These are phyloP conservation scores for Carettochelys insculpta DNA, from an alignment of 2,113 vertebrate species.

Conservation along the genomic window DNA sequence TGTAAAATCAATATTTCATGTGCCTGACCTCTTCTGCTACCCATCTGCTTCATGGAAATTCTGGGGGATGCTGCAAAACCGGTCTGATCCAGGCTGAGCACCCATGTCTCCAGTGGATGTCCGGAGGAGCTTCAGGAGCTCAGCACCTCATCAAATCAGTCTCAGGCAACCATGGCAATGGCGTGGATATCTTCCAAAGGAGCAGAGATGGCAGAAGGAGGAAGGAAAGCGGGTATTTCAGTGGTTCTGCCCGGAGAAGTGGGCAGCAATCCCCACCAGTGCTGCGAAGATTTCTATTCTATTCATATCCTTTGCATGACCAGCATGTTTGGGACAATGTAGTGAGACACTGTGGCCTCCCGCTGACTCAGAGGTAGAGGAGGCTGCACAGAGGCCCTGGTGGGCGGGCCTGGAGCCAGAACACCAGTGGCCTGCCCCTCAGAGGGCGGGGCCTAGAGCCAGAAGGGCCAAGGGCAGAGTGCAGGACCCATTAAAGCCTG, in stretches of 20 bases:
- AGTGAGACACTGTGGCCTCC: too few species aligned
- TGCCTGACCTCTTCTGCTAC: neutral
- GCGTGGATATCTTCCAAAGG: neutral
- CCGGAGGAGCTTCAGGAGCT: neutral
- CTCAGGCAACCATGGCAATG: neutral
- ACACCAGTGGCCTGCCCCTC: too few species aligned
- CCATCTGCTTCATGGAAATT: neutral
- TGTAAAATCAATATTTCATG: neutral
- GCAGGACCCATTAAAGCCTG: too few species aligned
- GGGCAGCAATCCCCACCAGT: neutral
- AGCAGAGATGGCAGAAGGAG: neutral
- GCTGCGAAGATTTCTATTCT: neutral
- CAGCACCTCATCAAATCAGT: neutral
- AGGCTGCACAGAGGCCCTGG: too few species aligned
- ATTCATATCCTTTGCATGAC: neutral
- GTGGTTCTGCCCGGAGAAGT: neutral
- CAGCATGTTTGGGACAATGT: neutral
- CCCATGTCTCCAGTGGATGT: neutral
- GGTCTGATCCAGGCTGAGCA: neutral
- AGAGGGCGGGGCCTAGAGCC: too few species aligned
- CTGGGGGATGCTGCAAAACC: fast-evolving
- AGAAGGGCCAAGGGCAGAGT: too few species aligned
- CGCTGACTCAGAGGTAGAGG: too few species aligned
- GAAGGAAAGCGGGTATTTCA: neutral
- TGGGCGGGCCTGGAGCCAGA: too few species aligned